A percentile compares a stretch with the other conserved stretches of the same genome.
Conservation (phyloP, 1,140 invertebrate genomes). For the Cecropterus lyciades region DNA sequence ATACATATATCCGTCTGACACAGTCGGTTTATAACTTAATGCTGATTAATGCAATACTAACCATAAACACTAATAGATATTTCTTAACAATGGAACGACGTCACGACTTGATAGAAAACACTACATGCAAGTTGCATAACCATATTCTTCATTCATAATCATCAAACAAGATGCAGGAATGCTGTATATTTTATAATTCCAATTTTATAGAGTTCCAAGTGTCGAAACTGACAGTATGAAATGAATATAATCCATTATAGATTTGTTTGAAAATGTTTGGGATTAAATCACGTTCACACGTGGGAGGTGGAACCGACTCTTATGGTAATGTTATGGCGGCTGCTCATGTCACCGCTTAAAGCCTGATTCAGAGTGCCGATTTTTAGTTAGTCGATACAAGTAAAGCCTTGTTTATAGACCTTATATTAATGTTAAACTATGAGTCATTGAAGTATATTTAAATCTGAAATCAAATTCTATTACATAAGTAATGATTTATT, state of each 20-base stretch:
- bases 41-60: too few species aligned
- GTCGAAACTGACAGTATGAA: slow-evolving; percentile 48
- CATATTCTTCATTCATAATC: slow-evolving; percentile 31
- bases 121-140: slow-evolving; percentile 35
- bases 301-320: slow-evolving; percentile 56
- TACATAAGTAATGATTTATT: too few species aligned
- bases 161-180: slow-evolving; percentile 49
- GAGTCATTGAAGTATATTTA: too few species aligned
- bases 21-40: too few species aligned
- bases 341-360: slow-evolving; percentile 19
- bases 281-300: slow-evolving; percentile 58
- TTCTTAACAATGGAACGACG: slow-evolving; percentile 56
- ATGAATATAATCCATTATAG: slow-evolving; percentile 49
- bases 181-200: slow-evolving; percentile 47
- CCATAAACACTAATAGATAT: slow-evolving; percentile 38
- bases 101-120: slow-evolving; percentile 50
- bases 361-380: slow-evolving; percentile 2
- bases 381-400: not conserved
- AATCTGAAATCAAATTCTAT: too few species aligned
- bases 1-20: too few species aligned
- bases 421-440: too few species aligned
- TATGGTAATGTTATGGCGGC: slow-evolving; percentile 67
- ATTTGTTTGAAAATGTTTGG: slow-evolving; percentile 62
- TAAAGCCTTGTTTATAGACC: not conserved
- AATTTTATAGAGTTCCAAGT: slow-evolving; percentile 46